Conservation (phyloP, 2,113 vertebrate species). For the Eudyptes chrysolophus region DNA sequence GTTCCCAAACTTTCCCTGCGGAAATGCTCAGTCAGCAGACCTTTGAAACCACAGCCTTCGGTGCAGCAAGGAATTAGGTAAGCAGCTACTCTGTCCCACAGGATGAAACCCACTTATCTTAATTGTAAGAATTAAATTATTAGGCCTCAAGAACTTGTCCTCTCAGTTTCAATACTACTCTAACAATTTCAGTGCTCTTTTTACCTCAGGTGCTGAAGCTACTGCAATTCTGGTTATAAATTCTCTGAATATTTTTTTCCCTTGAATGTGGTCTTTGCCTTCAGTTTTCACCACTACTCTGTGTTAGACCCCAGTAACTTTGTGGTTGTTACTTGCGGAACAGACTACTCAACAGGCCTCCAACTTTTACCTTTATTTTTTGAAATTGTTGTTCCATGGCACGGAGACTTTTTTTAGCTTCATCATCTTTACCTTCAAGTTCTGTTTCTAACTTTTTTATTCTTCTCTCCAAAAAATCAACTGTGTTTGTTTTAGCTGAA, state of each 20-base stretch:
- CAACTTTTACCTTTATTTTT: conserved; percentile 83
- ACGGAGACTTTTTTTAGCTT: conserved; percentile 87
- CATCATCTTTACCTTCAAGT: conserved; percentile 89
- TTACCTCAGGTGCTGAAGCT: neutral
- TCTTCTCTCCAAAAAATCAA: conserved; percentile 84
- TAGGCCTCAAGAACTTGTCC: neutral
- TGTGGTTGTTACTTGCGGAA: neutral
- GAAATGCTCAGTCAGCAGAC: neutral
- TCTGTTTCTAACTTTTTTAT: conserved; percentile 88
- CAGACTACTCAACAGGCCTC: neutral
- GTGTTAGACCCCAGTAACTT: neutral
- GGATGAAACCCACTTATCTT: neutral
- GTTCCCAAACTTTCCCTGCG: neutral
- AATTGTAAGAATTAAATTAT: neutral
- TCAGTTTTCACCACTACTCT: neutral
- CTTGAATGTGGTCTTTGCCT: neutral
- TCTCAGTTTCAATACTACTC: neutral
- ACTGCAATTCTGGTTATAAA: neutral
- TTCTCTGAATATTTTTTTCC: neutral
- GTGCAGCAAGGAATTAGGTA: neutral
- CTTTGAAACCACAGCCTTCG: neutral
- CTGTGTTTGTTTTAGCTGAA: conserved; percentile 64
- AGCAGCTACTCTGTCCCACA: neutral
- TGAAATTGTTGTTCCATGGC: conserved; percentile 93
- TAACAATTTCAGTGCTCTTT: neutral